phyloP scores from a whole-genome alignment of 2,113 vertebrate genomes.

The Acanthisitta chloris region DNA sequence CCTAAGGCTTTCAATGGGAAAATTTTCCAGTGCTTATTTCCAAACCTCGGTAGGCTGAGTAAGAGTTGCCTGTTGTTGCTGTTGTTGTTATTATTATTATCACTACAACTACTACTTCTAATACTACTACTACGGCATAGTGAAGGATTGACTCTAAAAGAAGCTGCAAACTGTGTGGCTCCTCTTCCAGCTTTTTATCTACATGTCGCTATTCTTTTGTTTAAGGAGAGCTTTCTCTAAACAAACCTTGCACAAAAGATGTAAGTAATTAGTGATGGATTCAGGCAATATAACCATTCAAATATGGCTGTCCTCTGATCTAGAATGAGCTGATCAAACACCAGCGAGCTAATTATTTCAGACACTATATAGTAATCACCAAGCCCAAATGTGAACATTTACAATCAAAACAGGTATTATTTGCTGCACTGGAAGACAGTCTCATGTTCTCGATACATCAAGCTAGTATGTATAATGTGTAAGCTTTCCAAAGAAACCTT shows the following conservation, averaged over 20 bases:
- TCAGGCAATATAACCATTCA: neutral
- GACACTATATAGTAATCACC: neutral
- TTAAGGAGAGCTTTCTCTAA: neutral
- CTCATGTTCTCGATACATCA: neutral
- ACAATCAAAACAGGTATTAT: neutral
- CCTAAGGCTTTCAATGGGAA: neutral
- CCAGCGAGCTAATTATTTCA: neutral
- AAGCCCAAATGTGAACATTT: neutral
- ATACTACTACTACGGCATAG: neutral
- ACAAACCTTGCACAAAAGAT: neutral
- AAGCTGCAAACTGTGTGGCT: neutral
- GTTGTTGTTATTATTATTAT: neutral
- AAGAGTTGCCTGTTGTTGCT: neutral
- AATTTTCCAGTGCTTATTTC: neutral
- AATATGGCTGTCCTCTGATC: neutral
- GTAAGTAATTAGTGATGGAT: neutral
- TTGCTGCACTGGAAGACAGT: neutral
- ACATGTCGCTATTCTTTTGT: neutral
- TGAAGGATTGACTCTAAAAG: neutral
- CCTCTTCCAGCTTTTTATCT: neutral
- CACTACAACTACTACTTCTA: too few relatives aligned
- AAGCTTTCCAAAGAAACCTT: neutral
- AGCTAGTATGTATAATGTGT: fast-evolving
- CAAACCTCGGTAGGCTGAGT: neutral
- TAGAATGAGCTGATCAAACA: neutral